These are phyloP conservation scores for Cherax destructor DNA, from an alignment of 1,140 invertebrate species.

Conservation along the genomic window DNA sequence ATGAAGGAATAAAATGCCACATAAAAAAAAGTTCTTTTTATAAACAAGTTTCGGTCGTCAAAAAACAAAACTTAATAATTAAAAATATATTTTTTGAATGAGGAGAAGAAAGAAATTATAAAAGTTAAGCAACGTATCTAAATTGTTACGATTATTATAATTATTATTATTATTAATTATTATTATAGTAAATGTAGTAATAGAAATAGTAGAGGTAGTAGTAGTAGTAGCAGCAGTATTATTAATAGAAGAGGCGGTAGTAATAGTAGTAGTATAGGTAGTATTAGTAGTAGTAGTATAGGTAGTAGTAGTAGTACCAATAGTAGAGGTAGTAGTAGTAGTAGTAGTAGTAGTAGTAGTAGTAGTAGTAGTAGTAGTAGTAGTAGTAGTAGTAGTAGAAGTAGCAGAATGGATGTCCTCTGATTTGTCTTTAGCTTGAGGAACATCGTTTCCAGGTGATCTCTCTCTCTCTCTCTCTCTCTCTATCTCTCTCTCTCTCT, in stretches of 20 bases:
- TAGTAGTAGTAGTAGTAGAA: too few species aligned
- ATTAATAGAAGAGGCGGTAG: neutral
- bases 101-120: neutral
- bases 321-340: neutral
- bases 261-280: slow-evolving; percentile 10
- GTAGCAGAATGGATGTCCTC: too few species aligned
- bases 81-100: neutral
- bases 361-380: too few species aligned
- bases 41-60: too few species aligned
- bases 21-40: neutral
- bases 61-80: too few species aligned
- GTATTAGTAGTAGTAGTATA: too few species aligned
- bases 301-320: neutral
- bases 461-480: too few species aligned
- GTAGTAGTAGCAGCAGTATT: slow-evolving; percentile 5
- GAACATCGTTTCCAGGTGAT: too few species aligned
- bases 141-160: neutral
- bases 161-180: neutral
- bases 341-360: too few species aligned
- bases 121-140: neutral
- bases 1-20: neutral
- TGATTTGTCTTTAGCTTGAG: too few species aligned
- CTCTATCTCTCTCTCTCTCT: too few species aligned
- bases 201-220: slow-evolving; percentile 3
- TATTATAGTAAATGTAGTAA: neutral